Evolutionary conservation across 1,140 invertebrate species (phyloP).

Genomic region (Choristoneura fumiferana): DNA sequence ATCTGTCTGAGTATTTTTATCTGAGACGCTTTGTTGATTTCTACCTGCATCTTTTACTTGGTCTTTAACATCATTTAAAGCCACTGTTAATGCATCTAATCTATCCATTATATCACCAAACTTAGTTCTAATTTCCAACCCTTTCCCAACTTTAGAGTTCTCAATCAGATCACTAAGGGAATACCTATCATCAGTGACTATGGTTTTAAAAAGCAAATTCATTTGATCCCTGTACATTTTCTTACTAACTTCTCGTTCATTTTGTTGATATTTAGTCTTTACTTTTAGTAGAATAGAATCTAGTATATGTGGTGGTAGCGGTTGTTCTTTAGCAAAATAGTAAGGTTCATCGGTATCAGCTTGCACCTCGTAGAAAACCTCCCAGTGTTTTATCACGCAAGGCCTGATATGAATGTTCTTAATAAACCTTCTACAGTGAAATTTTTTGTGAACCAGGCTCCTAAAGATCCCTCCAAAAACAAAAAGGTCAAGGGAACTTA

Average conservation of each 20-base stretch:
- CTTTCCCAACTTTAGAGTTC: neutral
- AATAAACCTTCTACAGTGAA: conserved; percentile 5
- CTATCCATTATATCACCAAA: conserved; percentile 2
- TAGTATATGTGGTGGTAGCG: neutral
- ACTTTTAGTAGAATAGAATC: conserved; percentile 1
- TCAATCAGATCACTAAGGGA: neutral
- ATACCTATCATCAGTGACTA: conserved; percentile 3
- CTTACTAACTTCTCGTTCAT: conserved; percentile 2
- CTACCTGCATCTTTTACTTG: conserved; percentile 4
- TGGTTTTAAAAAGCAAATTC: conserved; percentile 2
- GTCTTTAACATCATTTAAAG: neutral
- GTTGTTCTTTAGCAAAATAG: conserved; percentile 3
- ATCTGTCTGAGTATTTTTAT: conserved; percentile 7
- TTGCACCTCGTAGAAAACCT: neutral
- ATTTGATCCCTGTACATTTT: conserved; percentile 12
- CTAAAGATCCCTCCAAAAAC: conserved; percentile 23
- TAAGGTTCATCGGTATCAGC: neutral
- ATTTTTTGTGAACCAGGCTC: conserved; percentile 16
- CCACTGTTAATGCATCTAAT: neutral
- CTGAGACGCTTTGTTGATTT: neutral
- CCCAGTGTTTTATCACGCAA: neutral
- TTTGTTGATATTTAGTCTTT: conserved; percentile 2
- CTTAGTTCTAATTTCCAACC: neutral
- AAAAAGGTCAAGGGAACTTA: conserved; percentile 17
- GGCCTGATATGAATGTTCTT: neutral